Conservation (phyloP, 2,797 vertebrate genomes). For the Hyperoplus immaculatus region DNA sequence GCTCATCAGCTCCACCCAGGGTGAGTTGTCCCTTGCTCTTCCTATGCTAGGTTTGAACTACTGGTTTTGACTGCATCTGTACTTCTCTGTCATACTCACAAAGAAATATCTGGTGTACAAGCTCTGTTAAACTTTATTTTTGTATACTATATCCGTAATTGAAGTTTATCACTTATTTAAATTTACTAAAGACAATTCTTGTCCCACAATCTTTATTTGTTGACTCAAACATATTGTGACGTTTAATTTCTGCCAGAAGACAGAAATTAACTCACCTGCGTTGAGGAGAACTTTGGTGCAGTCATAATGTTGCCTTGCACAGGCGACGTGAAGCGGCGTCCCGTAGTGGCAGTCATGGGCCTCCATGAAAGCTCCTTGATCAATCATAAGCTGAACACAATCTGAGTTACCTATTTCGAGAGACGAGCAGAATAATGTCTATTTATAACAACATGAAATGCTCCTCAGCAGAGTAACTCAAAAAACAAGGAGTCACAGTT, state of each 20-base stretch:
- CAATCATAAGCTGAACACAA: constrained; percentile 93
- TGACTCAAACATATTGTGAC: neutral
- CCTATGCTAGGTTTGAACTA: no score
- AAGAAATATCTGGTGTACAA: no score
- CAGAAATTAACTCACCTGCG: constrained; percentile 84
- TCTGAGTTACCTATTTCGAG: constrained; percentile 88
- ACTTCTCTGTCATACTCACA: no score
- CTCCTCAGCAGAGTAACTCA: neutral
- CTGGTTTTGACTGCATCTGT: no score
- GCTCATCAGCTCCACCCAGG: no score
- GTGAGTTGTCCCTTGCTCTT: no score
- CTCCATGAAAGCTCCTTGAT: constrained; percentile 80
- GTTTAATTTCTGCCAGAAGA: neutral
- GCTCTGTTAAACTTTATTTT: no score
- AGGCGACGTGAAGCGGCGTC: constrained; percentile 95
- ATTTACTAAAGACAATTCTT: no score
- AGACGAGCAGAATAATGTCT: neutral
- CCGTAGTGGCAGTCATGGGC: constrained; percentile 88
- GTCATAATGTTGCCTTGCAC: constrained; percentile 90
- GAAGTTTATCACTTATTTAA: no score
- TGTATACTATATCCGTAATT: no score
- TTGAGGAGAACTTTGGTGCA: constrained; percentile 92
- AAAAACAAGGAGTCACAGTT: neutral
- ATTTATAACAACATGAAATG: neutral
- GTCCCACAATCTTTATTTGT: neutral